Base-by-base conservation (phyloP, 2,113 vertebrate species). In the Nesoenas mayeri region DNA sequence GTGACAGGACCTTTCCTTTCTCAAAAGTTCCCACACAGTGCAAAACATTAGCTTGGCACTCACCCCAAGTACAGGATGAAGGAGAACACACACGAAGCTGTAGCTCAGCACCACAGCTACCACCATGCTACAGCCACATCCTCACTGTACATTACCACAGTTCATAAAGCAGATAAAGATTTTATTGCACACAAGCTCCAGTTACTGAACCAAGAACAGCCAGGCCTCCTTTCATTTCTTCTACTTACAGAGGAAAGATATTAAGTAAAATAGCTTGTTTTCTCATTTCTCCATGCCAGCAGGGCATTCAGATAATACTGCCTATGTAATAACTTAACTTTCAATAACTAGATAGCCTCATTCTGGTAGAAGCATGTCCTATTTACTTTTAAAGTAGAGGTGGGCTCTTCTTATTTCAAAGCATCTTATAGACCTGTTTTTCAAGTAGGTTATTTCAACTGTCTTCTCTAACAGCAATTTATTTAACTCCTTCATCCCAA, bases 41-140 rank as follows among this genome's bases (percentile, higher is more conserved):
- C 9, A 34, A 85, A 40, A 28, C 12, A 2, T 0, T 6, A 60
- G 9, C 48, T 71, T 67, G 15, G 5, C 9, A 21, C 5, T 75
- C 12, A 42, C 14, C 12, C 10, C 2, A 1, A 75, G 19, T 16
- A 26, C 15, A 74, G 26, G 34, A 19, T 0, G 0, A 38, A 90
- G 16, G 36, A n/a, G n/a, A 62, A 6, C 15, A 53, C 44, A 25
- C 16, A 32, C 40, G 5, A 20, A 53, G 20, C 38, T 69, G 22
- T 12, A 38, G 21, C 31, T 67, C 73, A 74, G n/a, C 40, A 36
- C 12, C 40, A 42, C n/a, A 32, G 13, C 16, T 74, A 11, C 12
- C 48, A 14, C n/a, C 42, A 34, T 57, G 20, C 29, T 85, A 10
- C 38, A 25, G 38, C 7, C 13, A 32, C 9, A 2, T 15, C 16